Conservation (phyloP, 1,140 invertebrate species). For the Chrysoperla carnea region DNA sequence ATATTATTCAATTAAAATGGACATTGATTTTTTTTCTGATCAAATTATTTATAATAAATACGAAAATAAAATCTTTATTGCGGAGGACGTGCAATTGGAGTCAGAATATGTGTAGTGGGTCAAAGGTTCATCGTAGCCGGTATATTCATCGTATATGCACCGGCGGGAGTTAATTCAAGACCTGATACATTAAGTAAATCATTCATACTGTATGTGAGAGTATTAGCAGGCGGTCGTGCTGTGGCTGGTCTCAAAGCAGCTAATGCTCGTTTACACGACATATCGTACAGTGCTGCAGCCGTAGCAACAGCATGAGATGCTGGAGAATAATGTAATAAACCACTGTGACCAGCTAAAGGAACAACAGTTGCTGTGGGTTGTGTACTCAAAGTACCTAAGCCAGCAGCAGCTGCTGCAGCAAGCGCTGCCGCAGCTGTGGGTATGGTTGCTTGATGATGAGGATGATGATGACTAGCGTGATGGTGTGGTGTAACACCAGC, state of each 20-base stretch:
- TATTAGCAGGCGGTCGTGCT: slow-evolving; percentile 23
- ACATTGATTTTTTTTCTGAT: not conserved
- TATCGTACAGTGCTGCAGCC: slow-evolving; percentile 27
- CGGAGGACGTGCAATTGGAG: not conserved
- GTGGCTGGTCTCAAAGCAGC: slow-evolving; percentile 24
- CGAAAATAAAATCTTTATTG: not conserved
- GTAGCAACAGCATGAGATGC: slow-evolving; percentile 1
- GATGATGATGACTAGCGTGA: slow-evolving; percentile 8
- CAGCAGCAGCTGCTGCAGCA: slow-evolving; percentile 13
- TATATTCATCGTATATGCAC: slow-evolving; percentile 35
- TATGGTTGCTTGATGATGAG: slow-evolving; percentile 12
- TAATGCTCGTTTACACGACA: slow-evolving; percentile 28
- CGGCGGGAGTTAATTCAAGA: slow-evolving; percentile 32
- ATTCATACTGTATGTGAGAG: slow-evolving; percentile 44
- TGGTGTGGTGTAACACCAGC: slow-evolving; percentile 18
- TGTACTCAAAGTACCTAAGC: too few species aligned
- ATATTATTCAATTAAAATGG: not conserved
- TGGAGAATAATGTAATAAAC: slow-evolving; percentile 10
- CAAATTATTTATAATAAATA: not conserved
- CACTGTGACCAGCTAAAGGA: slow-evolving; percentile 11
- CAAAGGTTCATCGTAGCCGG: slow-evolving; percentile 43
- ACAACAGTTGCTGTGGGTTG: slow-evolving; percentile 17
- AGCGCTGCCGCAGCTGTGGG: slow-evolving; percentile 18
- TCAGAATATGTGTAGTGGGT: slow-evolving; percentile 32
- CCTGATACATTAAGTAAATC: slow-evolving; percentile 46